Percentiles rank a stretch among this genome's conserved stretches.
Conservation (phyloP, 2,888 invertebrate species). For the Drosophila maculinotata region DNA sequence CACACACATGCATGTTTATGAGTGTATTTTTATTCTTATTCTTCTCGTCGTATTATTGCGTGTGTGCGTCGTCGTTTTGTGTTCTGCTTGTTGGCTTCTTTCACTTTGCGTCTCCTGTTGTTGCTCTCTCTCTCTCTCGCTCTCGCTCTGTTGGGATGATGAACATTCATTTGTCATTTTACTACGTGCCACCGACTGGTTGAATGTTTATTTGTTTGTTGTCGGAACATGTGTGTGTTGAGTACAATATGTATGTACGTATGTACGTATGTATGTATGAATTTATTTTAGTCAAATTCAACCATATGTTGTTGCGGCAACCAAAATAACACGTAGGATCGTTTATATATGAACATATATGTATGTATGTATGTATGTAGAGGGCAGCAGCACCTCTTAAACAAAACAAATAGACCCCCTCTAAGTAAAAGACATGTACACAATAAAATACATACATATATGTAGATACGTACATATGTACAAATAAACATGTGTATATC, state of each 20-base stretch:
- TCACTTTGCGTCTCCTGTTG: slow-evolving; percentile 52
- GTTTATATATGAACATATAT: slow-evolving; percentile 11
- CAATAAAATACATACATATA: slow-evolving; percentile 54
- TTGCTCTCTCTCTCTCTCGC: slow-evolving; percentile 29
- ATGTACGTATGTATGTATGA: too few species aligned
- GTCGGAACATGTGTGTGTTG: slow-evolving; percentile 65
- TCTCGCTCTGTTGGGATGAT: slow-evolving; percentile 46
- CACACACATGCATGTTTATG: slow-evolving; percentile 6
- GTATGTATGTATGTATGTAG: slow-evolving; percentile 10
- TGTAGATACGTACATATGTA: neutral
- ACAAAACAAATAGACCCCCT: slow-evolving; percentile 81
- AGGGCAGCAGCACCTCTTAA: slow-evolving; percentile 68
- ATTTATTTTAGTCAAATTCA: slow-evolving; percentile 69
- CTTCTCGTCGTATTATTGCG: slow-evolving; percentile 72
- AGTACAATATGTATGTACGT: slow-evolving; percentile 63
- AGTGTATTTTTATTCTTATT: slow-evolving; percentile 57
- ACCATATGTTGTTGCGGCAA: slow-evolving; percentile 74
- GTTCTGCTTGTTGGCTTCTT: slow-evolving; percentile 49
- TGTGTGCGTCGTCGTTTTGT: slow-evolving; percentile 42
- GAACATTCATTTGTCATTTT: slow-evolving; percentile 80
- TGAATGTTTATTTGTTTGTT: slow-evolving; percentile 75
- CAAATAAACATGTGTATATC: slow-evolving; percentile 45
- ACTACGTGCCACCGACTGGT: slow-evolving; percentile 79
- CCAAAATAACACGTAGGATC: slow-evolving; percentile 79
- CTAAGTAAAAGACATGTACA: slow-evolving; percentile 78